phyloP scores from a whole-genome alignment of 2,113 vertebrate genomes.

The Thalassoma bifasciatum region DNA sequence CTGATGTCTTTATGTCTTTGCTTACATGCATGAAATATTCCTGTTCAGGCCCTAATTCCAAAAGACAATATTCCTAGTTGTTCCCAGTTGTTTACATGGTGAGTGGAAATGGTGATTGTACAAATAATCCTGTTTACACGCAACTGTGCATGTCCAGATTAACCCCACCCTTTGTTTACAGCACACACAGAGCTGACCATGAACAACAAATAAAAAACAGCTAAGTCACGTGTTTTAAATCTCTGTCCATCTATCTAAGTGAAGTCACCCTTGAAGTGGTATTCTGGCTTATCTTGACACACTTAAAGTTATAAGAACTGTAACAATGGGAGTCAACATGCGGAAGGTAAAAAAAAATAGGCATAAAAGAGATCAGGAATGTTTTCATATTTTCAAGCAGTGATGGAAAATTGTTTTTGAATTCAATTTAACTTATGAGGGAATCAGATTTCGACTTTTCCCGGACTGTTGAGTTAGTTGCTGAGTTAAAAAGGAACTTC shows the following conservation, averaged over 20 bases:
- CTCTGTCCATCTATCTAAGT: no score
- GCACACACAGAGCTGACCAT: neutral
- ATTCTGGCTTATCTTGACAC: neutral
- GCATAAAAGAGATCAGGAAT: no score
- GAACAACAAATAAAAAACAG: neutral
- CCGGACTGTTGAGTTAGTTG: no score
- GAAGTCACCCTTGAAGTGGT: no score
- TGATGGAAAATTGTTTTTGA: no score
- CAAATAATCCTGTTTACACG: slow-evolving; percentile 1
- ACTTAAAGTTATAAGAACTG: neutral
- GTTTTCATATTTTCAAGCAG: no score
- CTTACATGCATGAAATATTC: neutral
- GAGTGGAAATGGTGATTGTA: neutral
- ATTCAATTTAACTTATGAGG: no score
- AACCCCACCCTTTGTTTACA: neutral
- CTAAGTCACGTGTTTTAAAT: neutral
- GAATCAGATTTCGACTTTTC: no score
- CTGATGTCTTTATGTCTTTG: neutral
- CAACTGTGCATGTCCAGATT: neutral
- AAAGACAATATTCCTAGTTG: neutral
- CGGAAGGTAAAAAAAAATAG: no score
- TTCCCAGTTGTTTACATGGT: neutral
- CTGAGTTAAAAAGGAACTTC: no score
- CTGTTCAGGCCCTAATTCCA: neutral
- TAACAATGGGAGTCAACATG: no score